phyloP scores from a whole-genome alignment of 2,797 vertebrate genomes.

The Darevskia nairensis region DNA sequence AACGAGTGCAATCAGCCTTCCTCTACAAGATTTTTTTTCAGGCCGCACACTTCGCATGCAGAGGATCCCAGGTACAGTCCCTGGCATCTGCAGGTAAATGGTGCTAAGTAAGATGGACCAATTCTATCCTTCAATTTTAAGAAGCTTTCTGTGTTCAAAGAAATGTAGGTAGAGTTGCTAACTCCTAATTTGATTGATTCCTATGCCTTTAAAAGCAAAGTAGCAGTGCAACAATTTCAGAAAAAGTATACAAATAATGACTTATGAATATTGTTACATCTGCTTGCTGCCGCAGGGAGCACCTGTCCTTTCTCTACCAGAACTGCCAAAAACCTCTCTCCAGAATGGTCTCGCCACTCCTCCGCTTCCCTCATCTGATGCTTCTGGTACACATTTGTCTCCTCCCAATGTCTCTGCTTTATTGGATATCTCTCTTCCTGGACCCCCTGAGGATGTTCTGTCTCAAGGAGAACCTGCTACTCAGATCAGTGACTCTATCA shows the following conservation, averaged over 20 bases:
- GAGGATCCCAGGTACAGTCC: background rate
- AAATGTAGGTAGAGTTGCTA: background rate
- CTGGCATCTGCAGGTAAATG: background rate
- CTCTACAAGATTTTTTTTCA: too few species aligned
- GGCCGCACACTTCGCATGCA: background rate
- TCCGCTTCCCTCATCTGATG: constrained; percentile 79
- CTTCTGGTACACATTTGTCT: constrained; percentile 86
- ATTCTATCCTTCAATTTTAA: background rate
- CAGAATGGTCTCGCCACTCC: constrained; percentile 86
- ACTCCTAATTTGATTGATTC: background rate
- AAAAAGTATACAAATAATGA: background rate
- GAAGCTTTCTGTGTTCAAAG: background rate
- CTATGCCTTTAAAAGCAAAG: constrained; percentile 22
- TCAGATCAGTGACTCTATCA: constrained; percentile 98
- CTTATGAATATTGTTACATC: background rate
- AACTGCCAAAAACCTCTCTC: constrained; percentile 77
- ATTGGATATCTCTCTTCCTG: constrained; percentile 96
- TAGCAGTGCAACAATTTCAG: background rate
- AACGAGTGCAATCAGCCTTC: too few species aligned
- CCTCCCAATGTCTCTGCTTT: constrained; percentile 96
- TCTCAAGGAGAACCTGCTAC: constrained; percentile 90
- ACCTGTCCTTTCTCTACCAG: constrained; percentile 76
- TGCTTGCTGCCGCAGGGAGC: constrained; percentile 69
- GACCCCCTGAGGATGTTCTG: constrained; percentile 95
- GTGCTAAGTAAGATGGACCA: background rate